These are phyloP conservation scores for Turritopsis rubra DNA, from an alignment of 30 jellyfish, hydroid and myxozoan genomes.

Conservation along the genomic window DNA sequence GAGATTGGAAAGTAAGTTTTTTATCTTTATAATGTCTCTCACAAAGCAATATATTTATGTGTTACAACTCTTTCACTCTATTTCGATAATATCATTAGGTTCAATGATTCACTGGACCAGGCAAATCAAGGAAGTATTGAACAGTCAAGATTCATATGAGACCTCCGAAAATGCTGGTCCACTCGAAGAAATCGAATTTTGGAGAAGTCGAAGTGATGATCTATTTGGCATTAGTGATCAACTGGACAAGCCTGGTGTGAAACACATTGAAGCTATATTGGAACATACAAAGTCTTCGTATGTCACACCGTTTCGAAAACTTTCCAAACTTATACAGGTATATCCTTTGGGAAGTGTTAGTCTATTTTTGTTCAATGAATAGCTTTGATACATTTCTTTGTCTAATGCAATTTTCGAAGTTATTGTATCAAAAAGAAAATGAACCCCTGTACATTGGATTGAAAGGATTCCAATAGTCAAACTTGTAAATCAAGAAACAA, in stretches of 20 bases:
- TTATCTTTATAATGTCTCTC: not conserved
- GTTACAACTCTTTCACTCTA: too few species aligned
- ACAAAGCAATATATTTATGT: not conserved
- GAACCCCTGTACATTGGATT: too few species aligned
- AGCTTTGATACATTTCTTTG: not conserved
- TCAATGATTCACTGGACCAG: constrained; percentile 99
- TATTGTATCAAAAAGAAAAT: too few species aligned
- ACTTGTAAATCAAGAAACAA: too few species aligned
- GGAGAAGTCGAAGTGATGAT: constrained; percentile 94
- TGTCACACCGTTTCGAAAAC: constrained; percentile 80
- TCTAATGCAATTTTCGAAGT: not conserved
- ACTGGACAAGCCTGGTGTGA: constrained; percentile 83
- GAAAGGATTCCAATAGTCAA: too few species aligned
- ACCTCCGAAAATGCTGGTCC: constrained; percentile 98
- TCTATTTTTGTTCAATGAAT: too few species aligned
- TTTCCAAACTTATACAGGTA: constrained; percentile 87
- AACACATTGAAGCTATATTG: constrained; percentile 49
- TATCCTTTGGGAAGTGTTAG: not conserved
- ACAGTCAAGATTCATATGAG: constrained; percentile 92
- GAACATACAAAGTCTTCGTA: constrained; percentile 75
- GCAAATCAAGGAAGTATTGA: constrained; percentile 85
- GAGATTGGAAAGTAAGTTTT: constrained; percentile 81
- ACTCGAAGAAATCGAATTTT: constrained; percentile 89
- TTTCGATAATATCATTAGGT: too few species aligned
- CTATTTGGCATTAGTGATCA: constrained; percentile 91